Evolutionary conservation across 2,797 vertebrate genomes (phyloP).

Genomic region (Orestias chungarensis): DNA sequence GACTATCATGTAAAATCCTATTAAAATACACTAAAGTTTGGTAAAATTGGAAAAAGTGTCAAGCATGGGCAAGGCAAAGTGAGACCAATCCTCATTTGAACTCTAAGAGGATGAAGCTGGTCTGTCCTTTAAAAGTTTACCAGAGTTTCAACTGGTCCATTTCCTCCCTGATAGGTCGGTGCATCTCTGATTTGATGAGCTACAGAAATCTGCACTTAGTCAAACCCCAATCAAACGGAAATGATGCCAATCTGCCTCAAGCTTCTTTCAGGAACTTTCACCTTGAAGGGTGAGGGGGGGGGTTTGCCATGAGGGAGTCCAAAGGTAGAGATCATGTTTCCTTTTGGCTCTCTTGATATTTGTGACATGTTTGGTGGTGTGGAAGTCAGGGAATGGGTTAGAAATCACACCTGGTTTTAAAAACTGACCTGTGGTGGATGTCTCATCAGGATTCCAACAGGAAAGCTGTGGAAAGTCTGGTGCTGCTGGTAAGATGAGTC

Average conservation of each 20-base stretch:
- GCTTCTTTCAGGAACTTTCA: slow-evolving; percentile 6
- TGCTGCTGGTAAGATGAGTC: slow-evolving; percentile 78
- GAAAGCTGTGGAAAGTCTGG: slow-evolving; percentile 72
- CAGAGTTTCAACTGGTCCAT: neutral
- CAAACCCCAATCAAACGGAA: slow-evolving; percentile 23
- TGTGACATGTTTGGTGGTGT: slow-evolving; percentile 35
- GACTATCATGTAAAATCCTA: neutral
- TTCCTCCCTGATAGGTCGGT: slow-evolving; percentile 1
- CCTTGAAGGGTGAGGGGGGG: slow-evolving; percentile 3
- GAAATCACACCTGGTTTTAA: slow-evolving; percentile 43
- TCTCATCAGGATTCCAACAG: slow-evolving; percentile 77
- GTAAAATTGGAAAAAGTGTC: neutral
- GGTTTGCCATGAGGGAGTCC: slow-evolving; percentile 62
- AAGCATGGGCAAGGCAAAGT: neutral
- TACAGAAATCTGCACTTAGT: neutral
- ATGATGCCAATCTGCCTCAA: neutral
- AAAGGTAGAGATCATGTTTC: slow-evolving; percentile 49
- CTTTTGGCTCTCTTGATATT: slow-evolving; percentile 64
- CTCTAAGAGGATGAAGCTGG: neutral
- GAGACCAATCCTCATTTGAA: neutral
- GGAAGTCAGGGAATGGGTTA: slow-evolving; percentile 47
- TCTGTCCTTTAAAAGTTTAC: neutral
- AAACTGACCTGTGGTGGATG: slow-evolving; percentile 70
- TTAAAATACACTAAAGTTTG: neutral
- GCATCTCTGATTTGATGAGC: slow-evolving; percentile 2